Percentiles rank a stretch among this genome's conserved stretches.
These are phyloP conservation scores for Hartigia nigra DNA, from an alignment of 2,888 invertebrate species.

Conservation along the genomic window DNA sequence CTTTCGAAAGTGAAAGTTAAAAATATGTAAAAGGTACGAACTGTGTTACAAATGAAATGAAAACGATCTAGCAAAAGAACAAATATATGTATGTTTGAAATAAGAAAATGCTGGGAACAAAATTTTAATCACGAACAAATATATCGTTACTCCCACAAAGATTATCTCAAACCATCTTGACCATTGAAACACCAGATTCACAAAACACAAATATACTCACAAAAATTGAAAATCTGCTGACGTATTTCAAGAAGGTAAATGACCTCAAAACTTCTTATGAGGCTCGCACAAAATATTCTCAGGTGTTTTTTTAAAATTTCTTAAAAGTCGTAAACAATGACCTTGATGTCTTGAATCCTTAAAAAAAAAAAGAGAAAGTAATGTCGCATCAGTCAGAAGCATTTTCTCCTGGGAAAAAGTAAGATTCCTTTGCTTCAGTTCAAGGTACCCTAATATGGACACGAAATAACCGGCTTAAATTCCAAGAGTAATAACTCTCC, in stretches of 20 bases:
- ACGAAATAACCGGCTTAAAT: not conserved
- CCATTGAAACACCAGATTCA: not conserved
- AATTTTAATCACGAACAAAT: not conserved
- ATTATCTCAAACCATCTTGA: not conserved
- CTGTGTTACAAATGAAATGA: not conserved
- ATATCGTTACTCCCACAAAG: not conserved
- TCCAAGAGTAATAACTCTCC: not conserved
- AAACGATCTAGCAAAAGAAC: not conserved
- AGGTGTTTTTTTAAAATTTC: not conserved
- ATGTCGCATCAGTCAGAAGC: not conserved
- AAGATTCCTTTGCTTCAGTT: not conserved
- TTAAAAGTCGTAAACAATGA: not conserved
- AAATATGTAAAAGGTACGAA: not conserved
- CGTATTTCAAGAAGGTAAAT: too few species aligned
- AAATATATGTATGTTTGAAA: not conserved
- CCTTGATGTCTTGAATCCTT: not conserved
- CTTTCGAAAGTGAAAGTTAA: not conserved
- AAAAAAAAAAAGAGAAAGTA: not conserved
- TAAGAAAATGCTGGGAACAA: not conserved
- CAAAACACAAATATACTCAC: too few species aligned
- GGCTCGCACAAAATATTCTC: not conserved
- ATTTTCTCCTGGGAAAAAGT: not conserved
- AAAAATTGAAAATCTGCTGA: too few species aligned
- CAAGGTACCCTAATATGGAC: not conserved
- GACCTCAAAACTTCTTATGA: not conserved